phyloP scores from a whole-genome alignment of 2,113 vertebrate species.

The Sapajus apella region DNA sequence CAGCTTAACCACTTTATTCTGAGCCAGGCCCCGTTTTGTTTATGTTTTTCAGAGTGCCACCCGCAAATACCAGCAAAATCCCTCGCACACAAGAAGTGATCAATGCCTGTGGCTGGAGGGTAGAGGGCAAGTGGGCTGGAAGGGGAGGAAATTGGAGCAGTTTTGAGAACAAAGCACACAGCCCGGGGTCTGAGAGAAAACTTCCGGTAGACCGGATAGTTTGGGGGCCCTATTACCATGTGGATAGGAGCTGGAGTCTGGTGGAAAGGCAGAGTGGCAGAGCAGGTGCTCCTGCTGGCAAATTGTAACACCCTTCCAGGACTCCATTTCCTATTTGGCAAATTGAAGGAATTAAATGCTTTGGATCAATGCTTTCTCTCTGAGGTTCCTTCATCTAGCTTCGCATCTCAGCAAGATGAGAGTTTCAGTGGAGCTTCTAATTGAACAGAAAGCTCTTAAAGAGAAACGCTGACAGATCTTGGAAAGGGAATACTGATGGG shows the following conservation, averaged over 20 bases:
- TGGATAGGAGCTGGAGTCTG: neutral
- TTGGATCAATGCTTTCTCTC: neutral
- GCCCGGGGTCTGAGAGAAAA: neutral
- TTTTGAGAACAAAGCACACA: neutral
- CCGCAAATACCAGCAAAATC: neutral
- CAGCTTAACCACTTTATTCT: neutral
- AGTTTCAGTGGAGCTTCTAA: neutral
- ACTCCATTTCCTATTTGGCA: neutral
- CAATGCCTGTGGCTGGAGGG: too few species aligned
- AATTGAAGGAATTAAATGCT: neutral
- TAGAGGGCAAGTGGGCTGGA: neutral
- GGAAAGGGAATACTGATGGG: neutral
- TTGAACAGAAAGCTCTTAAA: neutral
- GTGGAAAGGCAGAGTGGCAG: neutral
- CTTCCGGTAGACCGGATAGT: fast-evolving
- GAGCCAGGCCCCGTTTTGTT: neutral
- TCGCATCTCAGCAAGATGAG: neutral
- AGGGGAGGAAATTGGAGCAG: neutral
- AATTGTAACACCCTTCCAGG: neutral
- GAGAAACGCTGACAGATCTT: neutral
- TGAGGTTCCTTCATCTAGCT: neutral
- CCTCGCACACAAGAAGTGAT: neutral
- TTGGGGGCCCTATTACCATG: fast-evolving
- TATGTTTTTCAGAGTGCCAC: neutral
- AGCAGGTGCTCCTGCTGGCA: neutral